Conservation (phyloP, 2,113 vertebrate genomes). For the Ameiurus melas region DNA sequence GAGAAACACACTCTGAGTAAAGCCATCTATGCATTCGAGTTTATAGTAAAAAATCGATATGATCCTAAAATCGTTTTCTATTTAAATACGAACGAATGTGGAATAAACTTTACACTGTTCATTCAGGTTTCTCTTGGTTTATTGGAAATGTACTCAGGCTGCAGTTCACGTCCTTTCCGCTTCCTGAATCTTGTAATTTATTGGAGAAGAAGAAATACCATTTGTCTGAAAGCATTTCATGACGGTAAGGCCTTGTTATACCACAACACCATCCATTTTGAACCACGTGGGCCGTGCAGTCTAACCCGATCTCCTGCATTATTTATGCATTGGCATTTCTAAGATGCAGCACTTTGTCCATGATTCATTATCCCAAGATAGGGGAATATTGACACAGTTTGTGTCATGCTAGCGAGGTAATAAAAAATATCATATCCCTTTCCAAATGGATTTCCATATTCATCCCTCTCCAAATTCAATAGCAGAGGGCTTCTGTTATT, state of each 20-base stretch:
- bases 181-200: constrained; percentile 65
- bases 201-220: constrained; percentile 66
- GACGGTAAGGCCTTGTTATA: constrained; percentile 68
- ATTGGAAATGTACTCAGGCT: constrained; percentile 32
- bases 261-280: constrained; percentile 65
- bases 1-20: neutral
- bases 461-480: constrained; percentile 45
- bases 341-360: constrained; percentile 63
- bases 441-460: constrained; percentile 58
- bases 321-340: constrained; percentile 73
- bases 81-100: neutral
- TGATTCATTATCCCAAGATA: constrained; percentile 69
- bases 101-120: constrained; percentile 7
- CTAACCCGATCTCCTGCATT: constrained; percentile 55
- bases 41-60: neutral
- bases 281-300: constrained; percentile 56
- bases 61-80: constrained; percentile 3
- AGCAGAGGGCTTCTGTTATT: constrained; percentile 48
- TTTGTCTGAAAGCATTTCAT: constrained; percentile 78
- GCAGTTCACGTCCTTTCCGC: constrained; percentile 16
- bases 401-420: constrained; percentile 47
- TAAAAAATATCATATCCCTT: constrained; percentile 52
- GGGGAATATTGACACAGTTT: constrained; percentile 56
- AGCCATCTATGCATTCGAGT: neutral
- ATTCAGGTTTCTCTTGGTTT: constrained; percentile 9